Conservation (phyloP, 1,140 invertebrate species). For the Asbolus verrucosus region DNA sequence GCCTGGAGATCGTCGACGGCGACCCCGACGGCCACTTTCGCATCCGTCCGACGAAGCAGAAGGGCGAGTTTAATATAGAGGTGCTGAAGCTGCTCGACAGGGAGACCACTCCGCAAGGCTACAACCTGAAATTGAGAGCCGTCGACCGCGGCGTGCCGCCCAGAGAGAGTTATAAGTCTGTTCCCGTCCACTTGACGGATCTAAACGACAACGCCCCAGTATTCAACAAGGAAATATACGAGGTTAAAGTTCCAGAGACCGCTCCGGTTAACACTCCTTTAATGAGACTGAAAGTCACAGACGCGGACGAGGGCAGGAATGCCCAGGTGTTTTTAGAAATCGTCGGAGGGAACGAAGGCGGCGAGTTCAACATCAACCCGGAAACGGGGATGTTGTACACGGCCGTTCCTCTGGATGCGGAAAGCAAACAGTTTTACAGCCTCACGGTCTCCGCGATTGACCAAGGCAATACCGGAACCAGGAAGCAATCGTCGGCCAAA, state of each 20-base stretch:
- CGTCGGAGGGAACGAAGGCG: constrained; percentile 91
- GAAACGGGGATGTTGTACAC: constrained; percentile 92
- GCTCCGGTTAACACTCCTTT: constrained; percentile 90
- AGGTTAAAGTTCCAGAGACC: constrained; percentile 88
- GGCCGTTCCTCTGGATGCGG: constrained; percentile 86
- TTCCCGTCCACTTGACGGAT: constrained; percentile 83
- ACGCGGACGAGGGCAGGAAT: constrained; percentile 85
- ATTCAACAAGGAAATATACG: constrained; percentile 90
- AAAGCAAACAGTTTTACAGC: constrained; percentile 88
- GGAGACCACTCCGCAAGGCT: constrained; percentile 80
- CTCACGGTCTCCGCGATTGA: constrained; percentile 92
- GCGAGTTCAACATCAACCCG: constrained; percentile 88
- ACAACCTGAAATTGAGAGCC: constrained; percentile 88
- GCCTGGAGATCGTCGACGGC: constrained; percentile 88
- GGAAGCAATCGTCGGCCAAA: constrained; percentile 89
- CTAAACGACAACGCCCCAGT: constrained; percentile 88
- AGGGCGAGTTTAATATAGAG: constrained; percentile 81
- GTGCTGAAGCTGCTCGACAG: constrained; percentile 82
- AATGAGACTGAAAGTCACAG: constrained; percentile 86
- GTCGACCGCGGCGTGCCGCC: constrained; percentile 86
- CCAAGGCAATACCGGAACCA: constrained; percentile 84
- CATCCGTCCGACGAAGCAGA: constrained; percentile 72
- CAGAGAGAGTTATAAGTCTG: constrained; percentile 78
- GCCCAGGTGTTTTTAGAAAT: constrained; percentile 89
- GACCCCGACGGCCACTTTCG: constrained; percentile 90